Base-by-base conservation (phyloP, 2,113 vertebrate genomes). In the Platichthys stellatus region DNA sequence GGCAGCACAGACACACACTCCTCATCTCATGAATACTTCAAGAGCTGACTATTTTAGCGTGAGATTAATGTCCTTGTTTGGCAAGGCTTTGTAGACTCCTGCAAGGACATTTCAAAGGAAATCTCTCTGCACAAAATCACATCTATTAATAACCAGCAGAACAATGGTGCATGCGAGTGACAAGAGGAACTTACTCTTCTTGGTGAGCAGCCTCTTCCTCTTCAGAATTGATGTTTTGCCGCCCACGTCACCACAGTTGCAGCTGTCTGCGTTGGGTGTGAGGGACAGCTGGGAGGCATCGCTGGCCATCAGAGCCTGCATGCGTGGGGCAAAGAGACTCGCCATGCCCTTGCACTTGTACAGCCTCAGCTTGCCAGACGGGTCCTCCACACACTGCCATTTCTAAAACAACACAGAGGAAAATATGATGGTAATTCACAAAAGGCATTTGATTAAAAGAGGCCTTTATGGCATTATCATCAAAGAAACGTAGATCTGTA, bases 311-410 rank as follows among this genome's bases (percentile, higher is more conserved):
- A 94, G 78, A 62, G 93, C 92, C 86, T 94, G 93, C 87, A 90
- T 92, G 0, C 92, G 87, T 0, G 93, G 89, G 73, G 94, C 92
- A 59, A 87, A 90, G 43, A 94, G 93, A 71, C 90, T 91, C 0
- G 89, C 88, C 63, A 96, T 92, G 63, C 96, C 94, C 86, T 97
- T 97, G 90, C 98, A 99, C 87, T 97, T 98, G 90, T 96, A 96
- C n/a, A 99, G 93, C 76, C 97, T 96, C 72, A 98, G 95, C 38
- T 94, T 97, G 63, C 98, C 98, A 0, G 93, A 91, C 20, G 95
- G 83, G 64, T 98, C 97, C 92, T 99, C 98, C 74, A 97, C 95
- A 68, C 98, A 99, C 92, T 98, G 98, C 98, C 98, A 99, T 75
- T 99, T 98, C 98, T 99, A 91, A 23, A 77, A 78, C 59, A 70